A percentile compares a stretch with the other conserved stretches of the same genome.
Evolutionary conservation across 2,888 invertebrate species (phyloP).

Genomic region (Camptogramma bilineatum): DNA sequence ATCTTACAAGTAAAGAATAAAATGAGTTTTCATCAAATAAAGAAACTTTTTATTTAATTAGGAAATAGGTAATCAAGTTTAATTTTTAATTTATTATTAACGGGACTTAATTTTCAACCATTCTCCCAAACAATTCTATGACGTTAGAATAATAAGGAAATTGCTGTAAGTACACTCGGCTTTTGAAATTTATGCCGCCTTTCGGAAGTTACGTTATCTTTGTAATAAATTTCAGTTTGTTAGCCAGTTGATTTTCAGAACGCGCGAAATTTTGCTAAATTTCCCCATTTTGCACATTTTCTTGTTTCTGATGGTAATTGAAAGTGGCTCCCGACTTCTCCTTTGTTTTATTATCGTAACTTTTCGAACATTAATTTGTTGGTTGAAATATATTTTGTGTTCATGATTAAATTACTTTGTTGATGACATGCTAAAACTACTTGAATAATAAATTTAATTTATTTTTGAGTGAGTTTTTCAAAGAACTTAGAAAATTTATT

Average conservation of each 20-base stretch:
- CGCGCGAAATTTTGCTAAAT: slow-evolving; percentile 46
- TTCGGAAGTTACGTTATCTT: slow-evolving; percentile 75
- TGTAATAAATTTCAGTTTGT: slow-evolving; percentile 76
- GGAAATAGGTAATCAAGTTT: not conserved
- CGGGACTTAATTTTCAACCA: slow-evolving; percentile 3
- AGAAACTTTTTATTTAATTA: not conserved
- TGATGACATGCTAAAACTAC: not conserved
- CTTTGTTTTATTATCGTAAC: slow-evolving; percentile 50
- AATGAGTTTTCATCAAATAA: not conserved
- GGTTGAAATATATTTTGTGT: slow-evolving; percentile 21
- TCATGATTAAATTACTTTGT: not conserved
- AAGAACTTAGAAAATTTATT: no score
- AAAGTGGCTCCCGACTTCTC: slow-evolving; percentile 57
- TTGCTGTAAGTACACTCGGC: slow-evolving; percentile 49
- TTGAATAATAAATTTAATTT: not conserved
- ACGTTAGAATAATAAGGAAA: slow-evolving; percentile 25
- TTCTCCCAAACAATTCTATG: slow-evolving; percentile 8
- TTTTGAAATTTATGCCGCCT: slow-evolving; percentile 72
- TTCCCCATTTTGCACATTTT: slow-evolving; percentile 53
- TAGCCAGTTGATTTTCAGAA: slow-evolving; percentile 55
- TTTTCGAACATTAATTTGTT: slow-evolving; percentile 54
- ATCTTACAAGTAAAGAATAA: no score
- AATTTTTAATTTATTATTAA: no score
- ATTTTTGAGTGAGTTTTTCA: no score
- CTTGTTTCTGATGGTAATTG: slow-evolving; percentile 62